These are phyloP conservation scores for Grammomys surdaster DNA, from an alignment of 2,113 vertebrate species.

Conservation along the genomic window DNA sequence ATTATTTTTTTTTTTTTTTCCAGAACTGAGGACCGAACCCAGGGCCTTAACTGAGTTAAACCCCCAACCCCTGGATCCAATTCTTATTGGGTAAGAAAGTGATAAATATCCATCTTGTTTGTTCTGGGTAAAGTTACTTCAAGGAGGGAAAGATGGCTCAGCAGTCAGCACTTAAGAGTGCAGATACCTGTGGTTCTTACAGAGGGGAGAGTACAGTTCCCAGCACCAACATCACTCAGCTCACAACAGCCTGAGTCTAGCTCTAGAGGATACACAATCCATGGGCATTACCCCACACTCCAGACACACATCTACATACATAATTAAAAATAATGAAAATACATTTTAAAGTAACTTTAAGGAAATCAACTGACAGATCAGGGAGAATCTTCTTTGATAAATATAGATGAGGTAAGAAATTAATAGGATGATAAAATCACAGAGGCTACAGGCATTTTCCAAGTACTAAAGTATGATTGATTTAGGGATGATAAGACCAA, in stretches of 20 bases:
- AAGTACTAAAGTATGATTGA: not conserved
- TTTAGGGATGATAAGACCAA: not conserved
- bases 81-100: not conserved
- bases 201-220: not conserved
- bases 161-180: not conserved
- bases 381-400: not conserved
- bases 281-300: not conserved
- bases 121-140: not conserved
- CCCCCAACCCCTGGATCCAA: not conserved
- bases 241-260: not conserved
- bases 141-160: not conserved
- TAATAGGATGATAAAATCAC: not conserved
- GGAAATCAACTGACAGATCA: not conserved
- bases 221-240: not conserved
- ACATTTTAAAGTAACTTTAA: not conserved
- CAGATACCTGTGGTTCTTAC: not conserved
- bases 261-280: not conserved
- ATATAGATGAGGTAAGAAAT: not conserved
- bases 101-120: not conserved
- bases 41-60: too few species aligned
- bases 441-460: not conserved
- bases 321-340: not conserved
- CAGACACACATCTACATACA: not conserved
- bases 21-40: too few species aligned
- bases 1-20: not conserved